Evolutionary conservation across 2,888 invertebrate species (phyloP), one percentile per base, ranked within the genome.

Genomic region (Subacronicta megacephala): DNA sequence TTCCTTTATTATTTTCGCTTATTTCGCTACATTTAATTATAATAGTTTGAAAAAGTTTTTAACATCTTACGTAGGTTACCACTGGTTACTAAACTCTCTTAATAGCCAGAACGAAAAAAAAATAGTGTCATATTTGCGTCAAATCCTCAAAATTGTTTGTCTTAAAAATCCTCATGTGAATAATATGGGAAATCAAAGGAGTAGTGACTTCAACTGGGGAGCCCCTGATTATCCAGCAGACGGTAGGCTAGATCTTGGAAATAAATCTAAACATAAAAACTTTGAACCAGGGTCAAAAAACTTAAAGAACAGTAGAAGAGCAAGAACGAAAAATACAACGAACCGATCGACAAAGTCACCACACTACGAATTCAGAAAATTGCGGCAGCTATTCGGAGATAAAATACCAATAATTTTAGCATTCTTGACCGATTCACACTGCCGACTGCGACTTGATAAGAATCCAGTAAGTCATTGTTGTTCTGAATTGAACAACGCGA

Each of bases 141-240:
- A 40, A 10, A 29, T 18, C 15, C 7, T 35, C 35, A 55, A 65
- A 65, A 55, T 66, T 65, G 20, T 52, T 41, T 23, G 50, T 64
- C 26, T 23, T 18, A 1, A 20, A 53, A 38, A 36, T 35, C 31
- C 53, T 40, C 15, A 51, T 41, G 40, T 54, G 4, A 47, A 47
- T 7, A 68, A n/a, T 36, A 80, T 80, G 81, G 81, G 80, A 62
- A 80, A 80, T 68, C 59, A 64, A 52, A 63, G 53, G 56, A 56
- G 64, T 42, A 33, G 55, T 23, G 38, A 65, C 1, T 53, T 43
- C 6, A 36, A 40, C 5, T 58, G 60, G 37, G 51, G 52, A 36
- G 61, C 66, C n/a, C 38, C 60, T 43, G 67, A 62, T 18, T 44
- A 51, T 62, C 52, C 47, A 45, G 57, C 52, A 18, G 54, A 68